Evolutionary conservation across 2,888 invertebrate species (phyloP).

Genomic region (Apamea epomidion): DNA sequence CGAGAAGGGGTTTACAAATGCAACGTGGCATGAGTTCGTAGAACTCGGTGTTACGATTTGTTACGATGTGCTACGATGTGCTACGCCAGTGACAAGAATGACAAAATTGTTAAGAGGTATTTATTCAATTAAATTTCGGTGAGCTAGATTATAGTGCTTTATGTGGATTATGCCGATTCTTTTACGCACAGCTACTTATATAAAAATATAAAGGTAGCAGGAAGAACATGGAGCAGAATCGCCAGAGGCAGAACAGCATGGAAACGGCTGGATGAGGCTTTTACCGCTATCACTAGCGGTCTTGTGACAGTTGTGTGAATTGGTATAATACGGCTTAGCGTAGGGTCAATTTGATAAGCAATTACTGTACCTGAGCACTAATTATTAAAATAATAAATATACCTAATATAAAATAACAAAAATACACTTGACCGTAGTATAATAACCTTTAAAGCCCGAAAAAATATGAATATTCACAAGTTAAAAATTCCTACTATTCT

Average conservation of each 20-base stretch:
- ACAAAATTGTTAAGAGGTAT: not conserved
- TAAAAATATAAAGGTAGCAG: too few species aligned
- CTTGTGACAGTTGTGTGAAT: not conserved
- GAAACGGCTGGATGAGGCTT: not conserved
- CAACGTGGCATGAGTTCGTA: conserved; percentile 11
- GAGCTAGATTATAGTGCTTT: not conserved
- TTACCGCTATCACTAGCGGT: not conserved
- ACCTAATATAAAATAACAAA: not conserved
- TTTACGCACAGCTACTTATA: not conserved
- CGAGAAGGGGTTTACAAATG: not conserved
- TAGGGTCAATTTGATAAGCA: not conserved
- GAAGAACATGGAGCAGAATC: not conserved
- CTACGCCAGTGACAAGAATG: conserved; percentile 4
- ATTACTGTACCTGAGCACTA: not conserved
- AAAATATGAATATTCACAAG: not conserved
- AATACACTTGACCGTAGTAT: not conserved
- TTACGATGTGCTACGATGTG: conserved; percentile 16
- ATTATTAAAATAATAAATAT: not conserved
- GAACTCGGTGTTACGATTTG: conserved; percentile 20
- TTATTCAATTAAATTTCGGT: not conserved
- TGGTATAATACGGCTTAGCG: not conserved
- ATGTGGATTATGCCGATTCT: not conserved
- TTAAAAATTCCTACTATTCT: not conserved
- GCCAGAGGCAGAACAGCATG: too few species aligned
- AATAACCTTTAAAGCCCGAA: not conserved